phyloP scores from a whole-genome alignment of 2,888 invertebrate genomes.

The Galerucella nymphaeae region DNA sequence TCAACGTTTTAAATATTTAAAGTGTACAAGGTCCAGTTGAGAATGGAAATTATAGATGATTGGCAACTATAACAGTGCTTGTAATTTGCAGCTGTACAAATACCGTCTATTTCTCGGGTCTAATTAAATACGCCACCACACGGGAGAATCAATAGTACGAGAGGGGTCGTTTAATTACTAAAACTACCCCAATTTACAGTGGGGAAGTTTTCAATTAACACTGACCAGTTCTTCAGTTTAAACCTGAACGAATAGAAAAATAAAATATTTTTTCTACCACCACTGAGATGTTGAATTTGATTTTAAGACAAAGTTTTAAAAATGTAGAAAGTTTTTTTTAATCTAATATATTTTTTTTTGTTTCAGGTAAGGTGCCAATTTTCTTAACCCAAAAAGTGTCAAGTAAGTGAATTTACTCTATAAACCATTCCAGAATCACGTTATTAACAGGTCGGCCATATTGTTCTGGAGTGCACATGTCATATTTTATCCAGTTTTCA shows the following conservation, averaged over 20 bases:
- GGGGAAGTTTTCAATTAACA: slow-evolving; percentile 17
- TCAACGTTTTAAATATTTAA: slow-evolving; percentile 42
- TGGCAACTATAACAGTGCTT: slow-evolving; percentile 58
- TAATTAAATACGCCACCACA: slow-evolving; percentile 58
- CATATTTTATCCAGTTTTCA: too few relatives aligned
- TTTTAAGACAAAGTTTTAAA: too few relatives aligned
- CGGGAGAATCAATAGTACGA: slow-evolving; percentile 54
- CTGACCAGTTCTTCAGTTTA: neutral
- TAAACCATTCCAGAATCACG: too few relatives aligned
- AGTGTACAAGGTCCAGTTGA: slow-evolving; percentile 47
- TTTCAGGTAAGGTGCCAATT: too few relatives aligned
- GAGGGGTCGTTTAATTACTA: slow-evolving; percentile 49
- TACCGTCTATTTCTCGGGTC: slow-evolving; percentile 57
- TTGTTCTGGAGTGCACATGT: too few relatives aligned
- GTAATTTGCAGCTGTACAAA: slow-evolving; percentile 56
- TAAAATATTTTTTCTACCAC: neutral
- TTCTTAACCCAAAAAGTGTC: too few relatives aligned
- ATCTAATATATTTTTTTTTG: too few relatives aligned
- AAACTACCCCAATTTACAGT: slow-evolving; percentile 37
- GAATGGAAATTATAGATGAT: slow-evolving; percentile 61
- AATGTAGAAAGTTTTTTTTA: too few relatives aligned
- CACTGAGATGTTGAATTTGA: too few relatives aligned
- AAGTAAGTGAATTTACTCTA: too few relatives aligned
- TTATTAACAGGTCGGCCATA: too few relatives aligned
- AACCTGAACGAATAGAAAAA: neutral